Evolutionary conservation across 2,888 invertebrate genomes (phyloP), one percentile per base, ranked within the genome.

Genomic region (Nyleta sp.): DNA sequence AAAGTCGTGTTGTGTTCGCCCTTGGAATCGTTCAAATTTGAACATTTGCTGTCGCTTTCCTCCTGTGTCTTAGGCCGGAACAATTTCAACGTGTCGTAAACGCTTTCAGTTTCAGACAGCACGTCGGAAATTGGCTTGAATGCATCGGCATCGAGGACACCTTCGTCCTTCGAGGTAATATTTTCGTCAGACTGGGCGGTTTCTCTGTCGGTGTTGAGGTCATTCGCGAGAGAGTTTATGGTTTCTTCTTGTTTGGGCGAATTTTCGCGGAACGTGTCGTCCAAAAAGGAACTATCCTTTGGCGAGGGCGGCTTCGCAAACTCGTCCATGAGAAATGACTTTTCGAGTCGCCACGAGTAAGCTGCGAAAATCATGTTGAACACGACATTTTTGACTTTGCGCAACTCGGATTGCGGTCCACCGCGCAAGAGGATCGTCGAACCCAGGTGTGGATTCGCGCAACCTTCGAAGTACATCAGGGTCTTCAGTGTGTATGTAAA

Each of bases 271-370:
- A 80, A 82, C 0, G 85, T 81, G 89, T 89, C 89, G 31, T 91
- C 89, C 2, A 91, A 74, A 73, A 92, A 92, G 5, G 92, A 92
- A 22, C 91, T 90, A 31, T 92, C 92, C 46, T 92, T 92, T 2
- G 92, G 92, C 0, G 91, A 89, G 0, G 95, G 94, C 0, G 96
- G 95, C 84, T 93, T 92, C 0, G 96, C 97, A 84, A 96, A 97
- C 88, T 97, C 96, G 78, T 97, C 97, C 91, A 98, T 93, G 0
- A 81, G 91, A 90, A 97, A 98, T 0, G 98, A 96, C 85, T 96
- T 95, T 90, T 99, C 99, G 44, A 99, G 91, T 53, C 96, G 94
- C 95, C 97, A 97, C 84, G 98, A 98, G 90, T 99, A 99, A 35
- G 95, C 94, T 0, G 96, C 94, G 75, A 96, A 95, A 0, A 97